phyloP scores from a whole-genome alignment of 2,797 vertebrate species.

The Hybognathus amarus region DNA sequence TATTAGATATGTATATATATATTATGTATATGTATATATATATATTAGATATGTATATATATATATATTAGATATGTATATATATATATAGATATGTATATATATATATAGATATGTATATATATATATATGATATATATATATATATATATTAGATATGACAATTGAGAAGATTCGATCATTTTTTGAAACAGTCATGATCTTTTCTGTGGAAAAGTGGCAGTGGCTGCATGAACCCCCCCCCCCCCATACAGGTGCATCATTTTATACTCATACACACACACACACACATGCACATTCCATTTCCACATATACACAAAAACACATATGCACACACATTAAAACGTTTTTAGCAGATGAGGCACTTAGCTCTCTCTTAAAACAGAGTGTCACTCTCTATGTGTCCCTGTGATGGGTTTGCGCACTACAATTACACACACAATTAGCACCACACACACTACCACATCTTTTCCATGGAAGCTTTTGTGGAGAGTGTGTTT shows the following conservation, averaged over 20 bases:
- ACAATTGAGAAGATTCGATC: constrained; percentile 20
- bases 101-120: too few relatives aligned
- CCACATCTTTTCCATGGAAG: constrained; percentile 45
- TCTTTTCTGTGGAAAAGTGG: constrained; percentile 27
- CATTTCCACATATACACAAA: constrained; percentile 6
- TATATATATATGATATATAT: too few relatives aligned
- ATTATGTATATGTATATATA: too few relatives aligned
- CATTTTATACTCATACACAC: background rate
- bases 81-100: too few relatives aligned
- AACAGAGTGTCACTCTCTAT: constrained; percentile 59
- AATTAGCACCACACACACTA: constrained; percentile 66
- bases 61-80: too few relatives aligned
- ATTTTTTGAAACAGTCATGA: constrained; percentile 14
- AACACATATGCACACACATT: constrained; percentile 39
- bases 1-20: too few relatives aligned
- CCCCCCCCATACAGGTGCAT: too few relatives aligned
- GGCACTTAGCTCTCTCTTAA: constrained; percentile 61
- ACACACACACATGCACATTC: background rate
- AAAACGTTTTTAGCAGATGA: constrained; percentile 58
- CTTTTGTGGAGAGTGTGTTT: constrained; percentile 51
- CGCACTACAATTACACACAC: constrained; percentile 66
- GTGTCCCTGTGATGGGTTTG: constrained; percentile 54
- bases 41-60: background rate
- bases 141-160: background rate
- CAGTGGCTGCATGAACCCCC: constrained; percentile 31